Percentiles rank a stretch among this genome's conserved stretches.
Conservation (phyloP, 2,113 vertebrate species). For the Pelvicachromis taeniatus region DNA sequence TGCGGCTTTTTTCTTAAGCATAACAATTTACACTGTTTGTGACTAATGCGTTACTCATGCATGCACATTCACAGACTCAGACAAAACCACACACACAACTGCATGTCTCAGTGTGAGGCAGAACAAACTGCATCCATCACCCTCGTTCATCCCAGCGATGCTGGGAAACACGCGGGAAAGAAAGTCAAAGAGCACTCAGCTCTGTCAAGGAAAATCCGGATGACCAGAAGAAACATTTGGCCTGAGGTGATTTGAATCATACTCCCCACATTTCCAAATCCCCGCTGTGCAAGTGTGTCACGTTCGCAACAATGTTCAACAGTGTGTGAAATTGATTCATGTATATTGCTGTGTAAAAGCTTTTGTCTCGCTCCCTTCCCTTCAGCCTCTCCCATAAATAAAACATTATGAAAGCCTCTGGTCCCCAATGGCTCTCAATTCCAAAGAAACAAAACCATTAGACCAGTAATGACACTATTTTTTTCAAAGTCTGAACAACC, state of each 20-base stretch:
- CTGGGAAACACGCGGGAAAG: neutral
- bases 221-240: constrained; percentile 17
- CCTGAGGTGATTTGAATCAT: constrained; percentile 18
- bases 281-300: neutral
- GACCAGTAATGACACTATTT: neutral
- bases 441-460: neutral
- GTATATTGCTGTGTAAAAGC: neutral
- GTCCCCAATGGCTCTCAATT: neutral
- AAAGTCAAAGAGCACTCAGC: neutral
- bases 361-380: neutral
- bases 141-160: neutral
- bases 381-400: neutral
- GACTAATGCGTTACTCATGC: constrained; percentile 43
- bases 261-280: neutral
- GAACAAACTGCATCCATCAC: constrained; percentile 15
- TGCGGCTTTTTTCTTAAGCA: constrained; percentile 15
- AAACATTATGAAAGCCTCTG: neutral
- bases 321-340: neutral
- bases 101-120: neutral
- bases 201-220: constrained; percentile 18
- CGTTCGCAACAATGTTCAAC: neutral
- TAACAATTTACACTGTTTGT: constrained; percentile 32
- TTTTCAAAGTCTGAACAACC: neutral
- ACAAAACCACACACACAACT: neutral
- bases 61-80: neutral